Percentiles rank a stretch among this genome's conserved stretches.
phyloP scores from a whole-genome alignment of 2,797 vertebrate species.

The Bufotes viridis region DNA sequence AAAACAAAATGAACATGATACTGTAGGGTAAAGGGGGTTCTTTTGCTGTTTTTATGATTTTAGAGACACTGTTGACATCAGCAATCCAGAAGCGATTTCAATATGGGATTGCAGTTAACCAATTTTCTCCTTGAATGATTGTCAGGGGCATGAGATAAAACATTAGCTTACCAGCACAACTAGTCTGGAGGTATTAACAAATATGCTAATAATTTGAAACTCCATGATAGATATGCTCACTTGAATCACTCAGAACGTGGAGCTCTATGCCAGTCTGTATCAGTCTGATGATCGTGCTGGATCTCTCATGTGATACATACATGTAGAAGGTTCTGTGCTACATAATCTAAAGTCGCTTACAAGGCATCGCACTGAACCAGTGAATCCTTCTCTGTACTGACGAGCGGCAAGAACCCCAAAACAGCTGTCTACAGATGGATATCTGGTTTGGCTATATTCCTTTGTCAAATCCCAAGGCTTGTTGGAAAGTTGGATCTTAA shows the following conservation, averaged over 20 bases:
- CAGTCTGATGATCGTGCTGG: not conserved
- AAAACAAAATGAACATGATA: not conserved
- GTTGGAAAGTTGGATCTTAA: too few relatives aligned
- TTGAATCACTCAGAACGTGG: not conserved
- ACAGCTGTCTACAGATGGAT: too few relatives aligned
- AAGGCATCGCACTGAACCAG: too few relatives aligned
- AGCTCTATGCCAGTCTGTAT: not conserved
- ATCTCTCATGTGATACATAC: not conserved
- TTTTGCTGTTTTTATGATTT: not conserved
- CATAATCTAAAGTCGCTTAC: not conserved
- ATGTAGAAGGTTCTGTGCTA: not conserved
- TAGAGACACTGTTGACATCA: not conserved
- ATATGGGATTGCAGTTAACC: not conserved
- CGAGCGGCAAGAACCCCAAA: too few relatives aligned
- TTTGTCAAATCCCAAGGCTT: too few relatives aligned
- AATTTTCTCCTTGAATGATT: not conserved
- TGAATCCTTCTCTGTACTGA: too few relatives aligned
- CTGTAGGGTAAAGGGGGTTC: not conserved
- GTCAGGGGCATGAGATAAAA: not conserved
- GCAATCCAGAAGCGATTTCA: not conserved
- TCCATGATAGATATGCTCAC: not conserved
- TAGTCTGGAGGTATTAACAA: conserved; percentile 4
- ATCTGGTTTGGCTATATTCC: too few relatives aligned
- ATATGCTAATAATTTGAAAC: not conserved
- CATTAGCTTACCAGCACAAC: not conserved